A percentile compares a stretch with the other conserved stretches of the same genome.
Conservation (phyloP, 1,140 invertebrate species). For the Drosophila saltans region DNA sequence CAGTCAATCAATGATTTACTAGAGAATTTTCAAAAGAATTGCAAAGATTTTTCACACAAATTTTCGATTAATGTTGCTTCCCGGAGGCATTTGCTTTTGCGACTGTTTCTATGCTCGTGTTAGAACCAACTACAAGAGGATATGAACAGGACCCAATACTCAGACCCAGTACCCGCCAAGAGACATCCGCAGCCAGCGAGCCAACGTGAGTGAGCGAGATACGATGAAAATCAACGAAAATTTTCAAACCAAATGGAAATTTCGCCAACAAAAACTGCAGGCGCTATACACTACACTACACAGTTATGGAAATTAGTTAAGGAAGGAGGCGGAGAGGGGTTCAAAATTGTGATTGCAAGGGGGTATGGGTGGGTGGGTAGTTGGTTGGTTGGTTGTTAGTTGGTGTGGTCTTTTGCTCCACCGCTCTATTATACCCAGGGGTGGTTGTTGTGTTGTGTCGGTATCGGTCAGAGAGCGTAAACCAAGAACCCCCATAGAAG, state of each 20-base stretch:
- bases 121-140: conserved; percentile 61
- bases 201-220: neutral
- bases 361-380: neutral
- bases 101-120: conserved; percentile 68
- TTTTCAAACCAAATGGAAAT: conserved; percentile 23
- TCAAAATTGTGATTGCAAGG: neutral
- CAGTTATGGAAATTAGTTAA: neutral
- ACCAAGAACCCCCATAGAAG: neutral
- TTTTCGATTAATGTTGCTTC: neutral
- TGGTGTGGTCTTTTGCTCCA: too few species aligned
- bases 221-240: conserved; percentile 15
- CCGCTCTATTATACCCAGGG: too few species aligned
- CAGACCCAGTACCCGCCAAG: conserved; percentile 19
- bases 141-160: conserved; percentile 31
- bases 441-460: neutral
- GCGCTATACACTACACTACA: neutral
- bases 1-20: neutral
- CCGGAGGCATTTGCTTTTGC: conserved; percentile 35
- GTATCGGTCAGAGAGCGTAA: conserved; percentile 8
- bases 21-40: conserved; percentile 11
- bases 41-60: neutral
- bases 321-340: neutral
- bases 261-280: conserved; percentile 19
- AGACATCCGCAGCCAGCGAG: neutral
- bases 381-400: neutral